Percentiles rank a stretch among this genome's conserved stretches.
Evolutionary conservation across 2,797 vertebrate genomes (phyloP).

Genomic region (Schizothorax lantsangensis): DNA sequence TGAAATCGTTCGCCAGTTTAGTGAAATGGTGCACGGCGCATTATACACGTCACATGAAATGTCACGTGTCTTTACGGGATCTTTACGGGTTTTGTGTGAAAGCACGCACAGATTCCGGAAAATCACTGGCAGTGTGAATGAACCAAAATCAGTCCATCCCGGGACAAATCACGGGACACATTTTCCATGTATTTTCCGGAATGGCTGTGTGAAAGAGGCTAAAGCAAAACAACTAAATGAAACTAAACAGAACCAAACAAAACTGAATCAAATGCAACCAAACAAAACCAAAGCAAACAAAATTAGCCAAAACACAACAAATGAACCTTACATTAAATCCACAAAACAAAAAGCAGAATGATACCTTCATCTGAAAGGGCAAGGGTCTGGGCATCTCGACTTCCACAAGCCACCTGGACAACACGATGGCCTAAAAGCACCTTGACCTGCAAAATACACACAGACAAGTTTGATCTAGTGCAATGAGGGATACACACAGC

Average conservation of each 20-base stretch:
- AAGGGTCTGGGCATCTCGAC: constrained; percentile 95
- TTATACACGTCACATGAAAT: too few species aligned
- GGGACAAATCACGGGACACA: too few species aligned
- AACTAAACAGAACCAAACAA: not conserved
- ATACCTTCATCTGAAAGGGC: constrained; percentile 97
- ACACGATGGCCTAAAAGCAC: constrained; percentile 96
- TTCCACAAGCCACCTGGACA: constrained; percentile 97
- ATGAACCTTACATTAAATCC: not conserved
- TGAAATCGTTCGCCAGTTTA: too few species aligned
- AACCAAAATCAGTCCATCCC: too few species aligned
- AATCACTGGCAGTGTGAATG: too few species aligned
- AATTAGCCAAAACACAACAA: not conserved
- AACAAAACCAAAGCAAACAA: not conserved
- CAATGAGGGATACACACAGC: not conserved
- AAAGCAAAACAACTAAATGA: not conserved
- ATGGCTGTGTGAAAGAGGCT: too few species aligned
- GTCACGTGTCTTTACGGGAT: too few species aligned
- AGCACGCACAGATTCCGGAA: too few species aligned
- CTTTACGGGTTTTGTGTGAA: too few species aligned
- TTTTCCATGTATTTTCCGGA: too few species aligned
- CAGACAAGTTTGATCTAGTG: not conserved
- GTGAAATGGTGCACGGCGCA: too few species aligned
- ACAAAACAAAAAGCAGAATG: not conserved
- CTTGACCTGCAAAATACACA: constrained; percentile 84
- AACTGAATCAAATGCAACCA: not conserved